Percentiles rank a stretch among this genome's conserved stretches.
These are phyloP conservation scores for Augiades crinisus DNA, from an alignment of 2,888 invertebrate species.

Conservation along the genomic window DNA sequence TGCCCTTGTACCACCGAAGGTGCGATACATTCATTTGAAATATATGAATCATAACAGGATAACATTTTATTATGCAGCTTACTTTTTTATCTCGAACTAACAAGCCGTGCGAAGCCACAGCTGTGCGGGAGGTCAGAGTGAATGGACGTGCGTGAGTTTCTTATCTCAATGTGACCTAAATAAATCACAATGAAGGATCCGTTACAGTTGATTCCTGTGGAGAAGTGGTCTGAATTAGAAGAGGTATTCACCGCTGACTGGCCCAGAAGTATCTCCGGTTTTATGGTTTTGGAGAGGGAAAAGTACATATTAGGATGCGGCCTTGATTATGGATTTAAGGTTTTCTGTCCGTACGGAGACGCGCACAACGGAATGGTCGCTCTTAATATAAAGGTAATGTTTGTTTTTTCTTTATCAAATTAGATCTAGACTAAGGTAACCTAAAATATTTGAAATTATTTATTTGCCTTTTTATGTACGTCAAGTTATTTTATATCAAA, in stretches of 20 bases:
- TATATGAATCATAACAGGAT: neutral
- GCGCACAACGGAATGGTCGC: conserved; percentile 55
- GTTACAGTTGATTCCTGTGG: conserved; percentile 37
- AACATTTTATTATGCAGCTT: neutral
- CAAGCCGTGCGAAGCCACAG: no score
- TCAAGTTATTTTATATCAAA: no score
- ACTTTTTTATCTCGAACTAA: neutral
- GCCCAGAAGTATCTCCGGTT: conserved; percentile 53
- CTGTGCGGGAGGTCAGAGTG: neutral
- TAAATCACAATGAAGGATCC: conserved; percentile 30
- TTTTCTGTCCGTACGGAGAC: conserved; percentile 62
- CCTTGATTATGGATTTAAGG: conserved; percentile 46
- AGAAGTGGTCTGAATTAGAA: conserved; percentile 44
- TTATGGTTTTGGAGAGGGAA: conserved; percentile 54
- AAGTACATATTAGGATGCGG: conserved; percentile 46
- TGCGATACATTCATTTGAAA: no score
- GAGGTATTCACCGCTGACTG: conserved; percentile 38
- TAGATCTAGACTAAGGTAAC: no score
- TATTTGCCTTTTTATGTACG: no score
- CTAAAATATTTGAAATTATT: no score
- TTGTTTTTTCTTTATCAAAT: no score
- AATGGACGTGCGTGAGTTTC: neutral
- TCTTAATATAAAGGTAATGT: conserved; percentile 48
- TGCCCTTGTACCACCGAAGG: no score
- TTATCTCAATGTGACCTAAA: neutral